These are phyloP conservation scores for Choristoneura fumiferana DNA, from an alignment of 1,140 invertebrate species.

Conservation along the genomic window DNA sequence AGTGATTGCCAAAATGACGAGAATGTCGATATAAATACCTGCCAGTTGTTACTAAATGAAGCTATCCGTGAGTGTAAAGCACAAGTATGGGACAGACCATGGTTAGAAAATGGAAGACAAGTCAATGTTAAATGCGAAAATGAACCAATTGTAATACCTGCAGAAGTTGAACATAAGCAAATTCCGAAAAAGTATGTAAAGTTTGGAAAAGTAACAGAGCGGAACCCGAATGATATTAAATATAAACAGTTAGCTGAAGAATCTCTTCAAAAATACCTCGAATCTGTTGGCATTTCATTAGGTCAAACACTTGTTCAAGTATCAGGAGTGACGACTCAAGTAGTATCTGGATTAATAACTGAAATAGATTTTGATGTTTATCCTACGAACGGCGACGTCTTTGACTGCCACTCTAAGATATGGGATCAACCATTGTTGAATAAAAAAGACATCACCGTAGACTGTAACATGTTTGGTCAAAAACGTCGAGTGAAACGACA, in stretches of 20 bases:
- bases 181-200: background rate
- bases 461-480: slow-evolving; percentile 24
- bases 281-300: background rate
- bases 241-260: slow-evolving; percentile 11
- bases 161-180: slow-evolving; percentile 27
- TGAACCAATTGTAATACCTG: slow-evolving; percentile 34
- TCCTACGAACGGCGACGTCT: slow-evolving; percentile 19
- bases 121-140: slow-evolving; percentile 69
- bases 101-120: slow-evolving; percentile 75
- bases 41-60: slow-evolving; percentile 45
- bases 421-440: slow-evolving; percentile 34
- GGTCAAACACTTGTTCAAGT: slow-evolving; percentile 23
- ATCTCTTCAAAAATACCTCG: slow-evolving; percentile 8
- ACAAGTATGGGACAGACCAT: slow-evolving; percentile 80
- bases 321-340: slow-evolving; percentile 35
- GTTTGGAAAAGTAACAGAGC: slow-evolving; percentile 18
- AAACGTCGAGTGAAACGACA: background rate
- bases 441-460: slow-evolving; percentile 33
- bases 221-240: background rate
- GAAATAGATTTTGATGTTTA: background rate
- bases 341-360: slow-evolving; percentile 33
- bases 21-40: slow-evolving; percentile 33
- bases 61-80: slow-evolving; percentile 70
- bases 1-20: slow-evolving; percentile 63
- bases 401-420: slow-evolving; percentile 39